Evolutionary conservation across 2,113 vertebrate species (phyloP).

Genomic region (Geococcyx californianus): DNA sequence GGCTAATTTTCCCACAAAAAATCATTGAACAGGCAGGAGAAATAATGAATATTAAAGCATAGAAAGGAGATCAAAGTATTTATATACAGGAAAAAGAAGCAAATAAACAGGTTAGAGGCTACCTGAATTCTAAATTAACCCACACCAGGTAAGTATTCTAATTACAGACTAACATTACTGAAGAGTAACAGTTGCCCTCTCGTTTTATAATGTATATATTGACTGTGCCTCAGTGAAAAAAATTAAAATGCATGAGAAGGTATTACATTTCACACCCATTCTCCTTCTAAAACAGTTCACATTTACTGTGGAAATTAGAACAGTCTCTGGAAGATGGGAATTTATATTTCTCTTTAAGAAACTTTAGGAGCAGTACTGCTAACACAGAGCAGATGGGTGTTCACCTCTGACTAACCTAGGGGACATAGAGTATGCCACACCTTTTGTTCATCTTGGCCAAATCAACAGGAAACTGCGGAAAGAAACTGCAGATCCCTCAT

Average conservation of each 20-base stretch:
- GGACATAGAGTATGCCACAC: rapidly evolving
- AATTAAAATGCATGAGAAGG: background rate
- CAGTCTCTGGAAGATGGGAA: background rate
- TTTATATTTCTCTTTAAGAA: background rate
- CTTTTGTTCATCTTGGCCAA: background rate
- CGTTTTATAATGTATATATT: background rate
- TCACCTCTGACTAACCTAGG: background rate
- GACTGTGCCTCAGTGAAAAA: background rate
- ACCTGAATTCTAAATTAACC: background rate
- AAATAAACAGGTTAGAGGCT: background rate
- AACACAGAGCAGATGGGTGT: background rate
- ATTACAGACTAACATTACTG: background rate
- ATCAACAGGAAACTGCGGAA: background rate
- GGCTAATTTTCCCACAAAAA: background rate
- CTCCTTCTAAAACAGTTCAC: background rate
- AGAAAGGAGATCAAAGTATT: background rate
- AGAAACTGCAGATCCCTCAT: background rate
- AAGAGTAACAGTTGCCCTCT: background rate
- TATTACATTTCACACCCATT: background rate
- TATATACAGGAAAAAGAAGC: background rate
- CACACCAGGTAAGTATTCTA: background rate
- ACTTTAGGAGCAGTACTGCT: background rate
- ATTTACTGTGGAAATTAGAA: background rate
- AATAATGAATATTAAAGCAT: background rate
- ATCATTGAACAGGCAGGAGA: background rate